A percentile compares a stretch with the other conserved stretches of the same genome.
Evolutionary conservation across 2,888 invertebrate species (phyloP).

Genomic region (Dascillus cervinus): DNA sequence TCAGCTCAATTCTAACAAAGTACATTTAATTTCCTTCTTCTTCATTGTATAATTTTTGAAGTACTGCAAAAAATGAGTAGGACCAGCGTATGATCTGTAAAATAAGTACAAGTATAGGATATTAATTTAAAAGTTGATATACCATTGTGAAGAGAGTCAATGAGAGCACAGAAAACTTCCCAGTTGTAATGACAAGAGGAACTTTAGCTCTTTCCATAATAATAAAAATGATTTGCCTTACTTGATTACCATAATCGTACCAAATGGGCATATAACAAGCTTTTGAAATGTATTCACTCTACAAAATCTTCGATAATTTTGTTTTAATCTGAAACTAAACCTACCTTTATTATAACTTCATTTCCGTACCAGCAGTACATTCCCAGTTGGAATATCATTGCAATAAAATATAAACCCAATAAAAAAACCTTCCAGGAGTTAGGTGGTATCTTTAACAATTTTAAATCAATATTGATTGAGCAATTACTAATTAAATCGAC

Average conservation of each 20-base stretch:
- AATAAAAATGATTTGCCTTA: conserved; percentile 12
- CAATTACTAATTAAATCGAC: too few relatives aligned
- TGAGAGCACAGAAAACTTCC: conserved; percentile 10
- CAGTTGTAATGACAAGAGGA: conserved; percentile 9
- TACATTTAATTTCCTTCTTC: too few relatives aligned
- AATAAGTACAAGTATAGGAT: too few relatives aligned
- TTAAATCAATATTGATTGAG: too few relatives aligned
- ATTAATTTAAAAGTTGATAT: too few relatives aligned
- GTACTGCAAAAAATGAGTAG: conserved; percentile 13
- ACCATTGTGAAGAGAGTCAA: too few relatives aligned
- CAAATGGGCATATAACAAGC: conserved; percentile 15
- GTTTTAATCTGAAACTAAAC: too few relatives aligned
- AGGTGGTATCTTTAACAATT: too few relatives aligned
- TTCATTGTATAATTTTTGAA: too few relatives aligned
- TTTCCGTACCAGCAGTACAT: conserved; percentile 19
- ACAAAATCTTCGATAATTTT: conserved; percentile 1
- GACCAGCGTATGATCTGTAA: conserved; percentile 13
- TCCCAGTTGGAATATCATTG: conserved; percentile 10
- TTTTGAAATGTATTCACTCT: conserved; percentile 14
- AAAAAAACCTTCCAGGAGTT: conserved; percentile 10
- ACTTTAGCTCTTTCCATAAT: conserved; percentile 19
- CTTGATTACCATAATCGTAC: conserved; percentile 9
- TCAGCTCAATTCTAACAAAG: too few relatives aligned
- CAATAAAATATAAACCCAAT: conserved; percentile 7
- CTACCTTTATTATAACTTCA: conserved; percentile 17